Evolutionary conservation across 2,888 invertebrate genomes (phyloP).

Genomic region (Atethmia centrago): DNA sequence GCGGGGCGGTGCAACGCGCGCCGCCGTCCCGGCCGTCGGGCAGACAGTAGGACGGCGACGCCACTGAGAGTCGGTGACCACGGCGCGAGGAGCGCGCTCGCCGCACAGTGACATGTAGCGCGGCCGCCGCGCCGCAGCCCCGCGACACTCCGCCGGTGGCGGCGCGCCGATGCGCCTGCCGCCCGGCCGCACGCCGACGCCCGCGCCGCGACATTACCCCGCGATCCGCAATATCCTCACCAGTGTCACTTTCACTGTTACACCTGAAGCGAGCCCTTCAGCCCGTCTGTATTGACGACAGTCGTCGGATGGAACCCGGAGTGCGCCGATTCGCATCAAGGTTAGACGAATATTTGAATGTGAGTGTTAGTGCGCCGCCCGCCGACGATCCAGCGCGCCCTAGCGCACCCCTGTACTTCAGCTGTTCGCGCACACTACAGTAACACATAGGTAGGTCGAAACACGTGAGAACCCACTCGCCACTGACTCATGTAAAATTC

Average conservation of each 20-base stretch:
- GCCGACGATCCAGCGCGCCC: conserved; percentile 79
- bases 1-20: conserved; percentile 90
- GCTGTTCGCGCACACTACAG: conserved; percentile 82
- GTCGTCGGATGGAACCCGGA: conserved; percentile 90
- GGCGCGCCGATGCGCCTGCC: conserved; percentile 89
- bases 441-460: conserved; percentile 84
- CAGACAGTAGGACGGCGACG: conserved; percentile 91
- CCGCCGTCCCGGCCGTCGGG: conserved; percentile 86
- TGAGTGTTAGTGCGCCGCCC: conserved; percentile 88
- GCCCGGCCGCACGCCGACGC: conserved; percentile 84
- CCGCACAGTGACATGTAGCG: conserved; percentile 89
- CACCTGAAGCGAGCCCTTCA: conserved; percentile 87
- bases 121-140: conserved; percentile 88
- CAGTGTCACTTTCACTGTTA: conserved; percentile 81
- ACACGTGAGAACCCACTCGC: conserved; percentile 80
- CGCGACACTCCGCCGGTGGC: conserved; percentile 86
- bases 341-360: conserved; percentile 89
- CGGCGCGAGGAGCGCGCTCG: conserved; percentile 89
- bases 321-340: conserved; percentile 90
- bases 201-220: conserved; percentile 78
- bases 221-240: conserved; percentile 73
- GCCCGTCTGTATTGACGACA: conserved; percentile 87
- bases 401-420: conserved; percentile 81
- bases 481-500: conserved; percentile 81
- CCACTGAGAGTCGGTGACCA: conserved; percentile 90